These are phyloP conservation scores for Zaprionus nigranus DNA, from an alignment of 1,140 invertebrate species.

Conservation along the genomic window DNA sequence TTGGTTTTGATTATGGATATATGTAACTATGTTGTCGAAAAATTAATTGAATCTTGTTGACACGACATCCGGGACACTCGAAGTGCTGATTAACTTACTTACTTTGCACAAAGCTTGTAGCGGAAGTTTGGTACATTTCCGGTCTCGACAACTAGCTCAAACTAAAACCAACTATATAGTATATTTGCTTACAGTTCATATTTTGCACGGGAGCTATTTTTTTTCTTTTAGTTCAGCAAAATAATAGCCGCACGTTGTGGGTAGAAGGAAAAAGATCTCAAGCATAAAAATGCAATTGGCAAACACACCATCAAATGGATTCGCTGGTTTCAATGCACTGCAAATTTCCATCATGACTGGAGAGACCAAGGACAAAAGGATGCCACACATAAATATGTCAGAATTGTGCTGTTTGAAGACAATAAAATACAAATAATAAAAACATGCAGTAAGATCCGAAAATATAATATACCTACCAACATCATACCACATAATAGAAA, in stretches of 20 bases:
- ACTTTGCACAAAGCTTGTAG: too few relatives aligned
- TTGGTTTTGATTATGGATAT: constrained; percentile 35
- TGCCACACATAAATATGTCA: neutral
- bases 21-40: constrained; percentile 44
- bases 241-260: too few relatives aligned
- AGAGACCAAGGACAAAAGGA: neutral
- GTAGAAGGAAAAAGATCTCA: too few relatives aligned
- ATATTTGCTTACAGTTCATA: constrained; percentile 47
- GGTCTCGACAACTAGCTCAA: too few relatives aligned
- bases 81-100: too few relatives aligned
- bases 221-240: too few relatives aligned
- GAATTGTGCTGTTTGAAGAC: neutral
- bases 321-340: neutral
- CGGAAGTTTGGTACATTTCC: too few relatives aligned
- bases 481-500: neutral
- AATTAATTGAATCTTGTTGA: constrained; percentile 69
- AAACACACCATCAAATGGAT: too few relatives aligned
- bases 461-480: neutral
- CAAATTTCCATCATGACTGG: neutral
- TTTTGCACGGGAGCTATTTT: too few relatives aligned
- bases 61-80: too few relatives aligned
- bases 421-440: neutral
- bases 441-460: neutral
- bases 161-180: too few relatives aligned
- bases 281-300: rapidly evolving